Percentiles rank a stretch among this genome's conserved stretches.
Conservation (phyloP, 1,140 invertebrate genomes). For the Phenacoccus solenopsis region DNA sequence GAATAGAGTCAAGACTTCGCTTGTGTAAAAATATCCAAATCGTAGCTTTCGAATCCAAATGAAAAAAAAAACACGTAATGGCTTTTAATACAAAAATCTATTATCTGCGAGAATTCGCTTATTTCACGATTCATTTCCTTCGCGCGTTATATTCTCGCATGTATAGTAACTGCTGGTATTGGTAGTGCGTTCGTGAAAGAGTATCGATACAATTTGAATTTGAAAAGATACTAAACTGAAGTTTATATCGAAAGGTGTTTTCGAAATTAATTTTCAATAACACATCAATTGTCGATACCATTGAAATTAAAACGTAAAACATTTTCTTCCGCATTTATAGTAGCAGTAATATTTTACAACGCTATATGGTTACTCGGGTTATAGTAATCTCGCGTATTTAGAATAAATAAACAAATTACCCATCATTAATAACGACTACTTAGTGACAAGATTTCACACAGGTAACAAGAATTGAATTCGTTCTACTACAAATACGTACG, state of each 20-base stretch:
- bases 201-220: background rate
- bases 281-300: background rate
- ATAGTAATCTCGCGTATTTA: background rate
- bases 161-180: background rate
- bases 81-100: background rate
- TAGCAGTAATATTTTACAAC: background rate
- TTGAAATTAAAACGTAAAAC: background rate
- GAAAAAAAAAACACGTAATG: background rate
- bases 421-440: slow-evolving; percentile 10
- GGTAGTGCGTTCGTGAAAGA: no score
- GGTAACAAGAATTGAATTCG: slow-evolving; percentile 9
- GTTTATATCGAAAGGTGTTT: background rate
- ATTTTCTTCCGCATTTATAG: background rate
- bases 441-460: slow-evolving; percentile 15
- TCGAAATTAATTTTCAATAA: background rate
- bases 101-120: background rate
- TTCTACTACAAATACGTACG: slow-evolving; percentile 9
- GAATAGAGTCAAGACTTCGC: no score
- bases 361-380: background rate
- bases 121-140: slow-evolving; percentile 8
- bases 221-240: background rate
- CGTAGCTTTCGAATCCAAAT: no score
- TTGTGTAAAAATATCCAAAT: no score
- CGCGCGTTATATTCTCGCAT: background rate
- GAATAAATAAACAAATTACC: slow-evolving; percentile 11